Conservation (phyloP, 2,113 vertebrate genomes). For the Marmota monax region DNA sequence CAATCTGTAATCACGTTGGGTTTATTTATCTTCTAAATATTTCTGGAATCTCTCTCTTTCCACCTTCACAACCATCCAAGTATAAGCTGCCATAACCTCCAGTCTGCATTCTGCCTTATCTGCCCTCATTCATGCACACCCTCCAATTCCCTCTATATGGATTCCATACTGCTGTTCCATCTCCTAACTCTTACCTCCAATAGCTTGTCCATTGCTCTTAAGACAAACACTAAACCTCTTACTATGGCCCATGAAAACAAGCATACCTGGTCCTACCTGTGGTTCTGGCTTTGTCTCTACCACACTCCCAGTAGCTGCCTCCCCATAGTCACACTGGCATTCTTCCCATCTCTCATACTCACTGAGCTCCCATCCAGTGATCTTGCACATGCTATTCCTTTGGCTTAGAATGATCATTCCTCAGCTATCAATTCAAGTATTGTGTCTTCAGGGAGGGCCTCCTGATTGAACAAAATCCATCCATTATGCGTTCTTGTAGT, state of each 20-base stretch:
- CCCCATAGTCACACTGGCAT: neutral
- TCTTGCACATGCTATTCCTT: neutral
- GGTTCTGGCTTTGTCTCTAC: neutral
- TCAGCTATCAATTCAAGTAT: neutral
- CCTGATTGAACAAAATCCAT: neutral
- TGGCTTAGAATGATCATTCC: neutral
- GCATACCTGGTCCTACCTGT: neutral
- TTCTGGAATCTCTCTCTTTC: conserved; percentile 20
- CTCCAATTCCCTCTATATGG: neutral
- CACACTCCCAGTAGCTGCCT: neutral
- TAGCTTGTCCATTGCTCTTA: neutral
- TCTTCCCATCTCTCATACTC: neutral
- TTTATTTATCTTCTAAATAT: conserved; percentile 21
- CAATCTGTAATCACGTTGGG: neutral
- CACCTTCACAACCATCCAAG: neutral
- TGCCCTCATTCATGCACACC: neutral
- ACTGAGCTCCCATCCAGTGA: neutral
- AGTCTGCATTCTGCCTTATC: neutral
- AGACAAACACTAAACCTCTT: neutral
- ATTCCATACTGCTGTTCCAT: neutral
- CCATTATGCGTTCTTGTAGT: neutral
- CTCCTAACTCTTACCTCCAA: neutral
- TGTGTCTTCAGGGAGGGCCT: neutral
- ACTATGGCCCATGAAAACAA: neutral
- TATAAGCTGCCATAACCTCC: neutral